These are phyloP conservation scores for Xiphophorus hellerii DNA, from an alignment of 2,113 vertebrate genomes.

Conservation along the genomic window DNA sequence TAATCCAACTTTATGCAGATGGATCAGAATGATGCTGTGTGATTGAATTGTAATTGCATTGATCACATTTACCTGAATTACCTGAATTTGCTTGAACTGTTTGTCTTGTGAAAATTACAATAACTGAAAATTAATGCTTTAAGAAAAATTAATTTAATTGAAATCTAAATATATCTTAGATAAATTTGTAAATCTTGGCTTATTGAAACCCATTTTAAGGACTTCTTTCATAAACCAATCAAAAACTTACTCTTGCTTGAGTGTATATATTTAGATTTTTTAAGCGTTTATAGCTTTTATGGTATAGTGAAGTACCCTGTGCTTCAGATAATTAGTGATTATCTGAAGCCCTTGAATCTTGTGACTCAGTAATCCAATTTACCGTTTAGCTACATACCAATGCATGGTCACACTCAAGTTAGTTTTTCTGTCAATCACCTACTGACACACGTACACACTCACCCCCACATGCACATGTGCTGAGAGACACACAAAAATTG, in stretches of 20 bases:
- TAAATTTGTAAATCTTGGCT: background rate
- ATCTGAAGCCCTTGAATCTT: slow-evolving; percentile 54
- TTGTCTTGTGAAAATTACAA: too few relatives aligned
- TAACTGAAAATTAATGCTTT: too few relatives aligned
- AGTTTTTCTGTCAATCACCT: slow-evolving; percentile 37
- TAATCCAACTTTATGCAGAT: too few relatives aligned
- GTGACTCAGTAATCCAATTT: slow-evolving; percentile 78
- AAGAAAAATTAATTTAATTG: too few relatives aligned
- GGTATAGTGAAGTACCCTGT: background rate
- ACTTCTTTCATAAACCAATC: background rate
- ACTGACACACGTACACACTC: slow-evolving; percentile 4
- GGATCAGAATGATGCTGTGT: too few relatives aligned
- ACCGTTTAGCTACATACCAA: slow-evolving; percentile 62
- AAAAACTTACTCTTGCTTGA: background rate
- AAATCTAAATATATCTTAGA: too few relatives aligned
- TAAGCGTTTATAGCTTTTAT: background rate
- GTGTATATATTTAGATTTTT: background rate
- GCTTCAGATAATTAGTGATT: background rate
- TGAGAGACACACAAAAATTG: background rate
- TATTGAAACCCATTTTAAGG: too few relatives aligned
- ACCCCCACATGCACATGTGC: background rate
- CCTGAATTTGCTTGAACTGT: too few relatives aligned
- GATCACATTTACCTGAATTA: too few relatives aligned
- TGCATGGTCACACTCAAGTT: slow-evolving; percentile 44
- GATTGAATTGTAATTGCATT: too few relatives aligned